Evolutionary conservation across 2,113 vertebrate genomes (phyloP), one percentile per base, ranked within the genome.

Genomic region (Perca fluviatilis): DNA sequence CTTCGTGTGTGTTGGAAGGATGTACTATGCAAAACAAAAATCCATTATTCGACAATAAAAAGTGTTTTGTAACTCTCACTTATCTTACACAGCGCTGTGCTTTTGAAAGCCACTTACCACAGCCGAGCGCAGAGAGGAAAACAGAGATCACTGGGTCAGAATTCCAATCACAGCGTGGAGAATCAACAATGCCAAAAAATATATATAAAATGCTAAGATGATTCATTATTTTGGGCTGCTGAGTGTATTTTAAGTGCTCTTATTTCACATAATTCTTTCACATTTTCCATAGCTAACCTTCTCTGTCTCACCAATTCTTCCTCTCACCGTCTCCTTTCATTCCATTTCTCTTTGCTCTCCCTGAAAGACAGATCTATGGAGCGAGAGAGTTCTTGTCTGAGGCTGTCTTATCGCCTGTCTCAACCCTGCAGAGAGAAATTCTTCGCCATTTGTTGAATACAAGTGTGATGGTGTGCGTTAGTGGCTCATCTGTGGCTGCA

Each of bases 401-500:
- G 91, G 82, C 88, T 40, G 81, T 85, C 90, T 94, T 94, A 94
- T 94, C 93, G 33, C 75, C 83, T 77, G 89, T 87, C 89, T 93
- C 79, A 80, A 83, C 85, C 77, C 86, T 77, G 81, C 79, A 81
- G 84, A 88, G 87, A 87, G 75, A 89, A 90, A 94, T 94, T 89
- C 88, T 86, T 92, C 68, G 85, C 87, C 88, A 91, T 93, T 92
- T 88, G 88, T 89, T 92, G 88, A 94, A 95, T 92, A 90, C 90
- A 91, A 93, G 92, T 83, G 88, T 81, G 91, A 84, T 88, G 86
- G 90, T 80, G 88, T 86, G 81, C 73, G 83, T 91, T 90, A 86
- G 90, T 49, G 88, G 89, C 91, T 91, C 91, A 92, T 93, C 75
- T 88, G 80, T 56, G 86, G 85, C 93, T 90, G 89, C 87, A 68